These are phyloP conservation scores for Nymphalis c-album DNA, from an alignment of 2,888 invertebrate species.

Conservation along the genomic window DNA sequence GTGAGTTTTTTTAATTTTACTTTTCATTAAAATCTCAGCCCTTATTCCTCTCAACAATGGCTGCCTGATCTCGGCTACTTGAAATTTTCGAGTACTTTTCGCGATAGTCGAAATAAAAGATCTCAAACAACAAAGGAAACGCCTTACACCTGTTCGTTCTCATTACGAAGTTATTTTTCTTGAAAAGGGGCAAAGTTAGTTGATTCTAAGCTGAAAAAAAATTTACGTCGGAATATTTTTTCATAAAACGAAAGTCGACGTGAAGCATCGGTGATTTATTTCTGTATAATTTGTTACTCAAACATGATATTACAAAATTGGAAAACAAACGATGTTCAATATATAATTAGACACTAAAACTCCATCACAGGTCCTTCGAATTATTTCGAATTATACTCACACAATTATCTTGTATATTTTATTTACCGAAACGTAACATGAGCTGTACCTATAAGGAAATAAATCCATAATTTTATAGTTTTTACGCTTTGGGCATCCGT, in stretches of 20 bases:
- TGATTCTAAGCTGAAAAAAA: constrained; percentile 14
- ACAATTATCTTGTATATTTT: too few species aligned
- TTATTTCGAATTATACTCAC: too few species aligned
- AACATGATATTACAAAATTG: too few species aligned
- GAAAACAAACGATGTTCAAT: too few species aligned
- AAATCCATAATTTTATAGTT: too few species aligned
- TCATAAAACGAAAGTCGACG: neutral
- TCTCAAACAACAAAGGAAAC: constrained; percentile 24
- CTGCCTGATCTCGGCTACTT: constrained; percentile 18
- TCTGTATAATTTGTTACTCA: too few species aligned
- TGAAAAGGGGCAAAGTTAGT: constrained; percentile 16
- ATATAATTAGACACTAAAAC: too few species aligned
- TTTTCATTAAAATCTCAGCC: constrained; percentile 7
- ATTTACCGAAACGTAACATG: too few species aligned
- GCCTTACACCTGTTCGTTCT: constrained; percentile 28
- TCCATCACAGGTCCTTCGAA: too few species aligned
- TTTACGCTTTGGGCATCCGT: too few species aligned
- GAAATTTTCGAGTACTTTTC: constrained; percentile 16
- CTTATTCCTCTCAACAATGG: constrained; percentile 19
- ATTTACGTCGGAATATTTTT: neutral
- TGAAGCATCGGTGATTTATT: neutral
- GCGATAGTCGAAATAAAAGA: constrained; percentile 8
- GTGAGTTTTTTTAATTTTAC: constrained; percentile 5
- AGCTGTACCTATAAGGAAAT: too few species aligned
- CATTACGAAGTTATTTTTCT: constrained; percentile 29